A percentile compares a stretch with the other conserved stretches of the same genome.
Evolutionary conservation across 2,888 invertebrate species (phyloP).

Genomic region (Hydraecia micacea): DNA sequence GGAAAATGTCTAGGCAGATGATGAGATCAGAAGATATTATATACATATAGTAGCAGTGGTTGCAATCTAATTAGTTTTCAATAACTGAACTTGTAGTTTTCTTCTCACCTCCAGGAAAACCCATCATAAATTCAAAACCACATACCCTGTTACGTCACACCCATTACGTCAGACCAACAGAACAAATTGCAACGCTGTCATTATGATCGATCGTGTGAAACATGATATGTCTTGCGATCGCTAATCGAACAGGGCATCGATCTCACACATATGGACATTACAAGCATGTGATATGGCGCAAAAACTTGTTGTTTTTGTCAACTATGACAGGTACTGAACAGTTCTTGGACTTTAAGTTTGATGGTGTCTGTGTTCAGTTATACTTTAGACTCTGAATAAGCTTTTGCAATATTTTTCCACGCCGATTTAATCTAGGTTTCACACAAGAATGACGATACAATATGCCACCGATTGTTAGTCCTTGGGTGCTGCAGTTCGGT

Average conservation of each 20-base stretch:
- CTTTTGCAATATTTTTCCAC: background rate
- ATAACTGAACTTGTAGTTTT: background rate
- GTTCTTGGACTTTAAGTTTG: constrained; percentile 14
- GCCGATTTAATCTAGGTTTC: background rate
- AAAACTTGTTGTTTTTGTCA: constrained; percentile 50
- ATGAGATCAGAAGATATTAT: too few relatives aligned
- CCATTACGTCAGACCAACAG: constrained; percentile 31
- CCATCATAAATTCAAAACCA: background rate
- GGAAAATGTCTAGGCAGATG: too few relatives aligned
- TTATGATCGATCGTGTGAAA: constrained; percentile 60
- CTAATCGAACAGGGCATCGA: constrained; percentile 53
- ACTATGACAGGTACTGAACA: constrained; percentile 31
- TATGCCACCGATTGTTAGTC: background rate
- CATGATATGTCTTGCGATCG: constrained; percentile 45
- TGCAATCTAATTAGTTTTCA: background rate
- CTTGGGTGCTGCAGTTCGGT: background rate
- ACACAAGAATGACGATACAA: background rate
- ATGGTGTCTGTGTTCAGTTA: background rate
- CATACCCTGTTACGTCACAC: constrained; percentile 7
- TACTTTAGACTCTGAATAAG: background rate
- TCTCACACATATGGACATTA: constrained; percentile 54
- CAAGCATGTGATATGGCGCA: constrained; percentile 41
- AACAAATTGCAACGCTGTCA: constrained; percentile 44
- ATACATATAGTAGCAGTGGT: background rate
- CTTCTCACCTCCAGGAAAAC: background rate